phyloP scores from a whole-genome alignment of 2,888 invertebrate species.

The Rhorus exstirpatorius region DNA sequence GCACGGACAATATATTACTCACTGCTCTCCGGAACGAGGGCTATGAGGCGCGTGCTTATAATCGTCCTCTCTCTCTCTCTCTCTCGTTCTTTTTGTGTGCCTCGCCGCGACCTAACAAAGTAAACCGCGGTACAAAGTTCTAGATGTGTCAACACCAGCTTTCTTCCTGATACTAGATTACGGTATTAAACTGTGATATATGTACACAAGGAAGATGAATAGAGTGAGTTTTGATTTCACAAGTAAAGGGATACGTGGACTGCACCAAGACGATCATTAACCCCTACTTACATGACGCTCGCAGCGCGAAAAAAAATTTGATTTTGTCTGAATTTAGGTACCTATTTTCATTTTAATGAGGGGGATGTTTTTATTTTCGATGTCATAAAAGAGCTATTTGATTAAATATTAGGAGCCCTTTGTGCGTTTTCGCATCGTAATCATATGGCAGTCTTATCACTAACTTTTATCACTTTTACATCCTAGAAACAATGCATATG shows the following conservation, averaged over 20 bases:
- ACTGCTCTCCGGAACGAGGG: constrained; percentile 7
- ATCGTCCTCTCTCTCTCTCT: constrained; percentile 4
- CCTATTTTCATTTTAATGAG: too few species aligned
- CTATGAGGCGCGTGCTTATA: constrained; percentile 17
- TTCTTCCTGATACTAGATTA: constrained; percentile 21
- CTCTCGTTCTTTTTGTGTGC: constrained; percentile 11
- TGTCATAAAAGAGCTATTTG: too few species aligned
- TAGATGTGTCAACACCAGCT: constrained; percentile 10
- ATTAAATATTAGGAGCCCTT: too few species aligned
- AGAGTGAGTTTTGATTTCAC: constrained; percentile 18
- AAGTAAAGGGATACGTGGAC: not conserved
- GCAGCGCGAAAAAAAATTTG: not conserved
- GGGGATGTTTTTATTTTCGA: not conserved
- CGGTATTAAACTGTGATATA: constrained; percentile 4
- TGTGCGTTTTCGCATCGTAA: too few species aligned
- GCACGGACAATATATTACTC: constrained; percentile 50
- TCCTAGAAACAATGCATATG: too few species aligned
- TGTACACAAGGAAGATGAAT: constrained; percentile 12
- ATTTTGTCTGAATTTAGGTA: not conserved
- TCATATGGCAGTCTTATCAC: too few species aligned
- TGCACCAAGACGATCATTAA: not conserved
- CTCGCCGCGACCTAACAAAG: constrained; percentile 68
- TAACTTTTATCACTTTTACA: too few species aligned
- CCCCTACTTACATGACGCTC: not conserved
- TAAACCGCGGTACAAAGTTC: constrained; percentile 77